Percentiles rank a stretch among this genome's conserved stretches.
Evolutionary conservation across 2,888 invertebrate genomes (phyloP).

Genomic region (Trypoxylon attenuatum): DNA sequence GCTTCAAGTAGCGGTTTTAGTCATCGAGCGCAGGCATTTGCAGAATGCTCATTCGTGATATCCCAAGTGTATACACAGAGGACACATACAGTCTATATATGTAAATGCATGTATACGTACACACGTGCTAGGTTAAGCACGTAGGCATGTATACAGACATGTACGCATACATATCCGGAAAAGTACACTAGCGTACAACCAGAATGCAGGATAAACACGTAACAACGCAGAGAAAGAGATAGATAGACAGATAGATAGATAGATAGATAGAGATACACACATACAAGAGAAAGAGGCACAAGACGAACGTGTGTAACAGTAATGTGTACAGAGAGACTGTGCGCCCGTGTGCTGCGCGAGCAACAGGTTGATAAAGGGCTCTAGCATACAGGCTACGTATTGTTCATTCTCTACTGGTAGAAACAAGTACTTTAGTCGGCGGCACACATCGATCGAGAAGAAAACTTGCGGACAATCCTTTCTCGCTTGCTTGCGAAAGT

Average conservation of each 20-base stretch:
- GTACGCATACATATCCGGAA: conserved; percentile 17
- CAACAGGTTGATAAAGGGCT: conserved; percentile 40
- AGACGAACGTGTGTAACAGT: conserved; percentile 3
- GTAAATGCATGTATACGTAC: not conserved
- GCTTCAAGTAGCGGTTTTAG: conserved; percentile 19
- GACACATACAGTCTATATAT: conserved; percentile 14
- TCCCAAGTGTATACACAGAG: conserved; percentile 26
- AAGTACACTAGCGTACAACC: conserved; percentile 41
- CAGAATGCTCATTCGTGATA: conserved; percentile 14
- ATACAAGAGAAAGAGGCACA: conserved; percentile 18
- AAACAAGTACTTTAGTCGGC: conserved; percentile 19
- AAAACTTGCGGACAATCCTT: not conserved
- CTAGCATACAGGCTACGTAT: conserved; percentile 19
- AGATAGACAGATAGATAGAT: conserved; percentile 23
- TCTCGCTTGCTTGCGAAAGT: not conserved
- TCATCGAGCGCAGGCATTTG: conserved; percentile 42
- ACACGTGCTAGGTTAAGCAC: no score
- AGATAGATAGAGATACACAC: not conserved
- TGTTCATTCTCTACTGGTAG: conserved; percentile 18
- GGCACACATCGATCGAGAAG: conserved; percentile 10
- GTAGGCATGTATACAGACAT: not conserved
- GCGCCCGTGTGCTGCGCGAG: conserved; percentile 23
- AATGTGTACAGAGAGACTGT: conserved; percentile 12
- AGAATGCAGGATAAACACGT: conserved; percentile 40
- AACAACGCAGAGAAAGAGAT: conserved; percentile 18